Conservation (phyloP, 2,888 invertebrate species). For the Rhogogaster chlorosoma region DNA sequence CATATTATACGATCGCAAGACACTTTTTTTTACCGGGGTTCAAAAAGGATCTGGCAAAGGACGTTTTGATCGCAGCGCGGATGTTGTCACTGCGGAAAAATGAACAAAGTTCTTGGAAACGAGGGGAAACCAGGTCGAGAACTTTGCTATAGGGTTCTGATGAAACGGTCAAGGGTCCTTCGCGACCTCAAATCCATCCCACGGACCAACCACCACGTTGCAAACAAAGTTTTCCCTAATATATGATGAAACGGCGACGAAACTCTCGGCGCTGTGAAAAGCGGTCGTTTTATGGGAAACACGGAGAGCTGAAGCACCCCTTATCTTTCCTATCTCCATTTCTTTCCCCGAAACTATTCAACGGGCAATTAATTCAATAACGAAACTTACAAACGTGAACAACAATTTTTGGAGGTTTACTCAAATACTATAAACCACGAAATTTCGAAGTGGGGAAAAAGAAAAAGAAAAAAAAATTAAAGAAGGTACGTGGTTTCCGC, state of each 20-base stretch:
- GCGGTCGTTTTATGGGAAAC: neutral
- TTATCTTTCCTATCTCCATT: neutral
- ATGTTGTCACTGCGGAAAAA: constrained; percentile 15
- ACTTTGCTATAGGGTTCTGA: constrained; percentile 27
- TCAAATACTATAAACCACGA: no score
- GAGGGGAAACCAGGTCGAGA: constrained; percentile 37
- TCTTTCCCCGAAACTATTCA: no score
- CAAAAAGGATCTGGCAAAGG: neutral
- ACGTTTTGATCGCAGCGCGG: neutral
- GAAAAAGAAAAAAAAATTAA: neutral
- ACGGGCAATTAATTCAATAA: neutral
- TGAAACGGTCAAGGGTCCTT: constrained; percentile 45
- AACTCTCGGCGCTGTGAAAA: neutral
- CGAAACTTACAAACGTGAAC: neutral
- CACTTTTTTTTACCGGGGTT: neutral
- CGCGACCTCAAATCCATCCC: constrained; percentile 41
- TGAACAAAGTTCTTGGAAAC: constrained; percentile 35
- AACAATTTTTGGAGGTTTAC: no score
- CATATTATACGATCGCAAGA: neutral
- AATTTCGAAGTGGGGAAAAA: no score
- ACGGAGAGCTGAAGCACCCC: neutral
- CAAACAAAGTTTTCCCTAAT: constrained; percentile 43
- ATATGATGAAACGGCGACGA: constrained; percentile 19
- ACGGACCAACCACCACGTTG: constrained; percentile 15
- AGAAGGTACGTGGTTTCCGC: neutral